Evolutionary conservation across 2,113 vertebrate species (phyloP).

Genomic region (Phalacrocorax carbo): DNA sequence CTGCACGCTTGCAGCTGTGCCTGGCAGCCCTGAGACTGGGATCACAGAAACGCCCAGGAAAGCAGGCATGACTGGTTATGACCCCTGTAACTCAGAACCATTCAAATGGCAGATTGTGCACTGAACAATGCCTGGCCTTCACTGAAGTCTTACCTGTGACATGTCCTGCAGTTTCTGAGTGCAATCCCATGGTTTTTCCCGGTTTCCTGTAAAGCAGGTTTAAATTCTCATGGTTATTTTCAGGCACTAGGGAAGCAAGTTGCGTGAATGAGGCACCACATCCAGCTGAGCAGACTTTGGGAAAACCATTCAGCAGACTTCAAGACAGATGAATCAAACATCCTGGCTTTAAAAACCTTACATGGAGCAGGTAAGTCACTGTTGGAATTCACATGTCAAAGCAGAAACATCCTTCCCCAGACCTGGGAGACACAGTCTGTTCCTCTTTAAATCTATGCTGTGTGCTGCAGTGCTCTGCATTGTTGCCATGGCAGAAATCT

Average conservation of each 20-base stretch:
- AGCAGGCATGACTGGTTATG: not conserved
- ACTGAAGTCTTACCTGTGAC: not conserved
- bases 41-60: not conserved
- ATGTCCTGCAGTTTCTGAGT: not conserved
- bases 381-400: not conserved
- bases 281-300: not conserved
- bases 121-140: not conserved
- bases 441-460: conserved; percentile 47
- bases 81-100: not conserved
- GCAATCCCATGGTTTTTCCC: not conserved
- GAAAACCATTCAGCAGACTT: not conserved
- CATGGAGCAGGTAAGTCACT: not conserved
- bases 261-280: not conserved
- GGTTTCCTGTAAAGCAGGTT: not conserved
- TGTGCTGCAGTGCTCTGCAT: conserved; percentile 55
- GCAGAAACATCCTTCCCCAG: not conserved
- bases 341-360: not conserved
- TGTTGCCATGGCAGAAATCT: conserved; percentile 75
- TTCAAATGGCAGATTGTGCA: not conserved
- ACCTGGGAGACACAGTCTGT: not conserved
- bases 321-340: not conserved
- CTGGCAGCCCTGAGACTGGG: not conserved
- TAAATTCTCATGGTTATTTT: not conserved
- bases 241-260: not conserved
- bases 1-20: not conserved